These are phyloP conservation scores for Automeris io DNA, from an alignment of 2,888 invertebrate species.

Conservation along the genomic window DNA sequence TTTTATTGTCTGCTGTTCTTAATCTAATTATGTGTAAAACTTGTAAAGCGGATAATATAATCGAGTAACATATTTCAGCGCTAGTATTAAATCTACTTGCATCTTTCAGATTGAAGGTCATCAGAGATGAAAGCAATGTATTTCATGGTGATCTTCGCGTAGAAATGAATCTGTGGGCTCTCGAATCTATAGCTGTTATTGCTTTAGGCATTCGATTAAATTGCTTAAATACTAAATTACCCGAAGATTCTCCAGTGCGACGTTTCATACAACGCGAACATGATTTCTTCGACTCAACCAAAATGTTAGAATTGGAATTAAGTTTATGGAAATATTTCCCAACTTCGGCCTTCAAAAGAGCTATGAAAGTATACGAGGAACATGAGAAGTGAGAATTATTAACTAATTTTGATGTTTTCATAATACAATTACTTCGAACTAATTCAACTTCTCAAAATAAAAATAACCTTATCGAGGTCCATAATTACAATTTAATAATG, in stretches of 20 bases:
- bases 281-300: slow-evolving; percentile 30
- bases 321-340: slow-evolving; percentile 41
- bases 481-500: no score
- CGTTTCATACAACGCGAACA: slow-evolving; percentile 45
- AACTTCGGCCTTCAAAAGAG: slow-evolving; percentile 40
- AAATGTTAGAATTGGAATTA: slow-evolving; percentile 46
- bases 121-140: slow-evolving; percentile 70
- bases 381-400: slow-evolving; percentile 38
- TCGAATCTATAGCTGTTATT: slow-evolving; percentile 73
- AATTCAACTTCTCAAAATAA: neutral
- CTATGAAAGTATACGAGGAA: slow-evolving; percentile 45
- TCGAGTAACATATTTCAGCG: neutral
- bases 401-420: no score
- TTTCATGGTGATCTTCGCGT: slow-evolving; percentile 72
- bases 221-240: slow-evolving; percentile 43
- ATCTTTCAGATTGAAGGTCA: slow-evolving; percentile 63
- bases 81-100: neutral
- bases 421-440: no score
- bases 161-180: slow-evolving; percentile 79
- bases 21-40: no score
- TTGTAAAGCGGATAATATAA: no score
- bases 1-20: no score
- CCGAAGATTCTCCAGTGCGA: slow-evolving; percentile 42
- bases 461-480: neutral
- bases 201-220: slow-evolving; percentile 54